Percentiles rank a stretch among this genome's conserved stretches.
These are phyloP conservation scores for Cetoscarus ocellatus DNA, from an alignment of 2,797 vertebrate species.

Conservation along the genomic window DNA sequence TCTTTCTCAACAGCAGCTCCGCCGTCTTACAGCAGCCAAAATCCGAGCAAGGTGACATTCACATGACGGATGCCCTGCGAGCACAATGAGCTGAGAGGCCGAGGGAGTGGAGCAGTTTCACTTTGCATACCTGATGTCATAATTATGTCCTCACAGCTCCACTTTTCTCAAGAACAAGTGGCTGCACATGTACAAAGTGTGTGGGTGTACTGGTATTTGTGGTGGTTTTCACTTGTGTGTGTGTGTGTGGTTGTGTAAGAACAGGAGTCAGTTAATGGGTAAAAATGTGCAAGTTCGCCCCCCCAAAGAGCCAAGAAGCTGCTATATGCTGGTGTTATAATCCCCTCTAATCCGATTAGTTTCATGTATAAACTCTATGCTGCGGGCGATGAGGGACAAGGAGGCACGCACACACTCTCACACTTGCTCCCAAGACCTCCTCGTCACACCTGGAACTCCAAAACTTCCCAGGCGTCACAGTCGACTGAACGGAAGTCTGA, in stretches of 20 bases:
- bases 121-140: constrained; percentile 65
- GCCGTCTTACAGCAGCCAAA: constrained; percentile 38
- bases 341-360: constrained; percentile 74
- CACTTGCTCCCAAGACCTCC: constrained; percentile 32
- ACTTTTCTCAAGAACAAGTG: constrained; percentile 44
- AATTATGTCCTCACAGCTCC: constrained; percentile 39
- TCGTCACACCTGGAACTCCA: constrained; percentile 68
- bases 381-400: constrained; percentile 66
- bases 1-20: constrained; percentile 50
- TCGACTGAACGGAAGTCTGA: constrained; percentile 74
- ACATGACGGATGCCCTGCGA: constrained; percentile 49
- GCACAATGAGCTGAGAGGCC: constrained; percentile 32
- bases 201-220: constrained; percentile 20
- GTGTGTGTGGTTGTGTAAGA: constrained; percentile 5
- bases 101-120: constrained; percentile 37
- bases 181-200: constrained; percentile 26
- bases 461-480: constrained; percentile 71
- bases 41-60: constrained; percentile 43
- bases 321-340: constrained; percentile 65
- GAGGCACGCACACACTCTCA: constrained; percentile 27
- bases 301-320: constrained; percentile 33
- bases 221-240: background rate
- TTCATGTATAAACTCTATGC: constrained; percentile 68
- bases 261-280: background rate
- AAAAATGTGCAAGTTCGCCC: constrained; percentile 32